A percentile compares a stretch with the other conserved stretches of the same genome.
phyloP scores from a whole-genome alignment of 2,888 invertebrate species.

The Leptinotarsa haldemani region DNA sequence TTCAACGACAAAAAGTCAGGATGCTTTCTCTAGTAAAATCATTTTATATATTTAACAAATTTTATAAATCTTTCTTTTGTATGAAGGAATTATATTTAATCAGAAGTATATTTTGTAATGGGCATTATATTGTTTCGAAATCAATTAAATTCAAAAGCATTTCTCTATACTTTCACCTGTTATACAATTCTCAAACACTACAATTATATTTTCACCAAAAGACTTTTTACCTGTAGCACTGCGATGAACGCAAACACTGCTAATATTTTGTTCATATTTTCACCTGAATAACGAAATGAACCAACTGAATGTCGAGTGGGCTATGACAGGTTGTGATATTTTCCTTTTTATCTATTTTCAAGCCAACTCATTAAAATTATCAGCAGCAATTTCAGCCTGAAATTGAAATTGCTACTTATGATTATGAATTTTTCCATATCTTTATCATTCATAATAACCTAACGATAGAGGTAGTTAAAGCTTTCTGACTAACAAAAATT shows the following conservation, averaged over 20 bases:
- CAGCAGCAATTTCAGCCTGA: background rate
- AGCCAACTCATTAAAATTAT: constrained; percentile 17
- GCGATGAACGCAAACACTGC: background rate
- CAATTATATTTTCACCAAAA: background rate
- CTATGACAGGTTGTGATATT: background rate
- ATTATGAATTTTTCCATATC: constrained; percentile 15
- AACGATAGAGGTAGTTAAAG: background rate
- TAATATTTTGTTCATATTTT: background rate
- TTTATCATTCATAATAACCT: background rate
- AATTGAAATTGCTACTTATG: constrained; percentile 8
- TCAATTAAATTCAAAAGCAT: no score
- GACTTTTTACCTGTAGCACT: background rate
- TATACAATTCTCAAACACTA: no score
- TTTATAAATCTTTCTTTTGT: no score
- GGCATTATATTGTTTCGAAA: no score
- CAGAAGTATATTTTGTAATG: no score
- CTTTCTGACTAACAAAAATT: background rate
- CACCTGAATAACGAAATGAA: background rate
- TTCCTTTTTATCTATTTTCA: constrained; percentile 9
- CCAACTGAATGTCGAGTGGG: background rate
- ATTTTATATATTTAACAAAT: no score
- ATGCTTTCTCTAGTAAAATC: no score
- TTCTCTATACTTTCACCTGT: no score
- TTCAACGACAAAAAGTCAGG: no score
- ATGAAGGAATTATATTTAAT: no score